Conservation (phyloP, 2,888 invertebrate genomes). For the Leucophenga maculata region DNA sequence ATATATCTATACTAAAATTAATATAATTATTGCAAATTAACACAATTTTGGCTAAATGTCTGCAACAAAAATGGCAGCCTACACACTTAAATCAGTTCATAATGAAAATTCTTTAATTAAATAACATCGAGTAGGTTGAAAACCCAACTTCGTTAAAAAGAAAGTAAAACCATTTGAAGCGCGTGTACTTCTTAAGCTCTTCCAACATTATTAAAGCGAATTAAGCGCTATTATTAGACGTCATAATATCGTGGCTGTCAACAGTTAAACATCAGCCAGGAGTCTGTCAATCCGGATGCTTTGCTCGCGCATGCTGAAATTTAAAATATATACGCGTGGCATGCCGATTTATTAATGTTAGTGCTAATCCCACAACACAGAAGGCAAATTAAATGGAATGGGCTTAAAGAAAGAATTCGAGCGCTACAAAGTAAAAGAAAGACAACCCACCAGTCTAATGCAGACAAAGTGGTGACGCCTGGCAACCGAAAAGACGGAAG, state of each 20-base stretch:
- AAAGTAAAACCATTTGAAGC: background rate
- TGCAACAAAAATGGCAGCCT: too few relatives aligned
- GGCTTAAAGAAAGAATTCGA: background rate
- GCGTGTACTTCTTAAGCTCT: background rate
- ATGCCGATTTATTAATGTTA: constrained; percentile 63
- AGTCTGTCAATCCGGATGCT: background rate
- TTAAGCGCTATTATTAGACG: constrained; percentile 57
- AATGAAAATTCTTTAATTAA: background rate
- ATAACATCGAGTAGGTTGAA: background rate
- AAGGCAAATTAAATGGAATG: background rate
- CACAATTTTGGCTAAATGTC: too few relatives aligned
- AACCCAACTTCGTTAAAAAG: too few relatives aligned
- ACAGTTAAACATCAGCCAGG: background rate
- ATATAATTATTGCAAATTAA: too few relatives aligned
- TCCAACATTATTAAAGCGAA: constrained; percentile 45
- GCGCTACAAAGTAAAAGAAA: background rate
- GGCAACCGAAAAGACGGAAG: background rate
- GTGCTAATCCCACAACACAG: constrained; percentile 54
- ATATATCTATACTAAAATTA: too few relatives aligned
- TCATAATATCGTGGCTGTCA: constrained; percentile 67
- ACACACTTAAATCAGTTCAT: too few relatives aligned
- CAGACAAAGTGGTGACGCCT: constrained; percentile 5
- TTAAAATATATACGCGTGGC: constrained; percentile 61
- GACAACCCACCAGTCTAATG: background rate
- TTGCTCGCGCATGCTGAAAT: constrained; percentile 35